Percentiles rank a stretch among this genome's conserved stretches.
phyloP scores from a whole-genome alignment of 2,888 invertebrate species.

The Idaea aversata region DNA sequence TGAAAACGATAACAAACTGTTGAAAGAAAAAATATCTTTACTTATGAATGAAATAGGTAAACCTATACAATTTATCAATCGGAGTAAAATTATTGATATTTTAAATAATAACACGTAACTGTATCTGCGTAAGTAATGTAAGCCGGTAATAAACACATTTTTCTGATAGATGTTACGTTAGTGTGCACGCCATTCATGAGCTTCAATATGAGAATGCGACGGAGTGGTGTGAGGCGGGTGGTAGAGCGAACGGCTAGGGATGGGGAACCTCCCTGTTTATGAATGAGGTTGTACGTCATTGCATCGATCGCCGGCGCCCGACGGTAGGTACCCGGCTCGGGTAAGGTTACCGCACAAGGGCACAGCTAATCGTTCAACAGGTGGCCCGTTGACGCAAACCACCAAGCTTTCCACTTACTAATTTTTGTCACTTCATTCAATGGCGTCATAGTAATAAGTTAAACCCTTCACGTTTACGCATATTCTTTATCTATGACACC shows the following conservation, averaged over 20 bases:
- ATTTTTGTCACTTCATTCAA: conserved; percentile 51
- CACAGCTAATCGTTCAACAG: conserved; percentile 65
- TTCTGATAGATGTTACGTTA: conserved; percentile 33
- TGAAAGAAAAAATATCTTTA: neutral
- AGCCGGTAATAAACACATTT: conserved; percentile 20
- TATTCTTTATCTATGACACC: conserved; percentile 25
- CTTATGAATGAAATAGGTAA: neutral
- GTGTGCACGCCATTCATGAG: conserved; percentile 70
- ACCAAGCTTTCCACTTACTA: conserved; percentile 39
- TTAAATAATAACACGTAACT: neutral
- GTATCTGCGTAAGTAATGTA: neutral
- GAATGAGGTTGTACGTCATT: conserved; percentile 78
- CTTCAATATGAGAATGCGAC: conserved; percentile 33
- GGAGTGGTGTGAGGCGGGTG: conserved; percentile 42
- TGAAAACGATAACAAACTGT: neutral
- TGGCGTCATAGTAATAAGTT: conserved; percentile 47
- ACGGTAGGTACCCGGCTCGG: conserved; percentile 40
- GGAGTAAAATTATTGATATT: neutral
- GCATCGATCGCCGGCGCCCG: conserved; percentile 58
- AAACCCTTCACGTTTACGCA: conserved; percentile 25
- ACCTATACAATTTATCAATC: neutral
- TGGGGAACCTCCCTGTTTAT: conserved; percentile 64
- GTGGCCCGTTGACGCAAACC: conserved; percentile 65
- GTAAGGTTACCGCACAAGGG: conserved; percentile 71
- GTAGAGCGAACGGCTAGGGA: conserved; percentile 29